Evolutionary conservation across 1,140 invertebrate species (phyloP).

Genomic region (Drosophila prosaltans): DNA sequence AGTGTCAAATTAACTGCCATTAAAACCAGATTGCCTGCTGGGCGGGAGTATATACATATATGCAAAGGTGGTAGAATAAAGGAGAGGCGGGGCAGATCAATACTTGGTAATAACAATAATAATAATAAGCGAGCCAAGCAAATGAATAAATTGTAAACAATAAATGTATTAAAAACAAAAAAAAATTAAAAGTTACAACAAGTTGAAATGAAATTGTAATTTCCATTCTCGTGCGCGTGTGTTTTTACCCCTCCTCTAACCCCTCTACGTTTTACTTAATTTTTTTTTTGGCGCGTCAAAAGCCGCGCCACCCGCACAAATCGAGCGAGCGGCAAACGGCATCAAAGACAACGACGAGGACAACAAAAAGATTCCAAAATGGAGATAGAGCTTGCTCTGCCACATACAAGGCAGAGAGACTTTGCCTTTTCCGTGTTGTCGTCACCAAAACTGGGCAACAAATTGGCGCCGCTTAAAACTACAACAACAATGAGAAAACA

Average conservation of each 20-base stretch:
- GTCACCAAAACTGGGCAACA: constrained; percentile 57
- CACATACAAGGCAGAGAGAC: constrained; percentile 19
- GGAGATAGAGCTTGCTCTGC: constrained; percentile 40
- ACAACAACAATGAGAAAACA: constrained; percentile 14
- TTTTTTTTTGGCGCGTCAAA: constrained; percentile 37
- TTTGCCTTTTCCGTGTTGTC: constrained; percentile 71
- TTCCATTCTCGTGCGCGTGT: constrained; percentile 30
- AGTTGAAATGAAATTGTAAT: constrained; percentile 43
- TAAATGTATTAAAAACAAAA: constrained; percentile 29
- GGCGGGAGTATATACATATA: too few species aligned
- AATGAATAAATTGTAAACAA: constrained; percentile 63
- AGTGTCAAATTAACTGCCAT: constrained; percentile 74
- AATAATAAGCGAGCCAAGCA: constrained; percentile 35
- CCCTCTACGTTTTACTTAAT: too few species aligned
- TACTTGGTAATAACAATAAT: constrained; percentile 45
- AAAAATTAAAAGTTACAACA: constrained; percentile 29
- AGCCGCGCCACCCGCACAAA: constrained; percentile 48
- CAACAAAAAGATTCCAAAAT: constrained; percentile 62
- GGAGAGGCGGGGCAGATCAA: neutral
- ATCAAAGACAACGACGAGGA: constrained; percentile 59
- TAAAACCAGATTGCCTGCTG: constrained; percentile 32
- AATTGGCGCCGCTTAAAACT: constrained; percentile 41
- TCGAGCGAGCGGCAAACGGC: constrained; percentile 53
- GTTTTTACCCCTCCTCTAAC: too few species aligned
- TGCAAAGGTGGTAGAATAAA: neutral